Conservation (phyloP, 2,113 vertebrate species). For the Candoia aspera region DNA sequence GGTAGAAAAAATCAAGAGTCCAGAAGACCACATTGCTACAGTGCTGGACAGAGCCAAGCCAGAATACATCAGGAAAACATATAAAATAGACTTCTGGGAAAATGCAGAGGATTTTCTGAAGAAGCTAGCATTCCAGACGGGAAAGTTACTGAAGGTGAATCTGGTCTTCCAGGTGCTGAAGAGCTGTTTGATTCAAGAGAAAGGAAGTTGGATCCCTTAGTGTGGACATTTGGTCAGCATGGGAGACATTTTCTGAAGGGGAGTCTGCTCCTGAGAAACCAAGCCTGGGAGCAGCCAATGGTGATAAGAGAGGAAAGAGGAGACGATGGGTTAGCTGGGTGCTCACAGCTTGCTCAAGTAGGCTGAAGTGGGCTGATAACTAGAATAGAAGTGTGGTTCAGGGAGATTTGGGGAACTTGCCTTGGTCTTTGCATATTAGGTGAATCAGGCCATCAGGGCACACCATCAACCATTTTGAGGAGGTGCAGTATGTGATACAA, state of each 20-base stretch:
- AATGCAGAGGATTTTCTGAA: constrained; percentile 92
- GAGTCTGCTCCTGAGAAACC: background rate
- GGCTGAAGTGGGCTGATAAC: background rate
- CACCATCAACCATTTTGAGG: background rate
- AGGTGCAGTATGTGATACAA: background rate
- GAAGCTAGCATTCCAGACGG: constrained; percentile 89
- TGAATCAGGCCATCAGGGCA: background rate
- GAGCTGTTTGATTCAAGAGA: background rate
- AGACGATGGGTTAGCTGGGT: background rate
- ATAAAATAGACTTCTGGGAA: constrained; percentile 89
- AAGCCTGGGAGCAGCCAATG: background rate
- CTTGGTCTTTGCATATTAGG: background rate
- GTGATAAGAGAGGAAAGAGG: background rate
- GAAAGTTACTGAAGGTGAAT: constrained; percentile 92
- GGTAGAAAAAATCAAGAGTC: constrained; percentile 95
- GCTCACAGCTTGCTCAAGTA: background rate
- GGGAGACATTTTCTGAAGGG: background rate
- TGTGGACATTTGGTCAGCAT: background rate
- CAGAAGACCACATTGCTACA: constrained; percentile 90
- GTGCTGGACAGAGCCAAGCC: constrained; percentile 93
- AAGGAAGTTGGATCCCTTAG: background rate
- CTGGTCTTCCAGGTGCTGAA: background rate
- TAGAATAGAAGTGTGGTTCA: background rate
- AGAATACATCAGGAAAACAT: constrained; percentile 94
- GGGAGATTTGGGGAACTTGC: background rate